A percentile compares a stretch with the other conserved stretches of the same genome.
Conservation (phyloP, 2,113 vertebrate species). For the Vombatus ursinus region DNA sequence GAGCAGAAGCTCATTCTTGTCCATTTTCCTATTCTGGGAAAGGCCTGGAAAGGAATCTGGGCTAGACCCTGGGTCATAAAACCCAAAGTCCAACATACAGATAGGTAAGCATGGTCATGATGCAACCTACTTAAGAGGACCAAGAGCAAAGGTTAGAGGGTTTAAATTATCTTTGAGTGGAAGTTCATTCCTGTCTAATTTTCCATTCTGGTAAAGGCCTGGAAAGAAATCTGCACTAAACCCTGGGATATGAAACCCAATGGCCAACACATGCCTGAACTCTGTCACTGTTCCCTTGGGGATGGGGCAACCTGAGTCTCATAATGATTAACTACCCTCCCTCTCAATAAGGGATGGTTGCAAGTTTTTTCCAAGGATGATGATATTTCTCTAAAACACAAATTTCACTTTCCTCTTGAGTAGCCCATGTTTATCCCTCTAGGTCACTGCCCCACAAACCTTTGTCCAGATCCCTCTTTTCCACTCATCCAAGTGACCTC, state of each 20-base stretch:
- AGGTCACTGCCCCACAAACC: not conserved
- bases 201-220: not conserved
- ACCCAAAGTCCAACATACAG: not conserved
- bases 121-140: not conserved
- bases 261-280: not conserved
- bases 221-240: not conserved
- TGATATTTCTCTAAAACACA: not conserved
- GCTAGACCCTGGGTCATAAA: conserved; percentile 5
- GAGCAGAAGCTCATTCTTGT: not conserved
- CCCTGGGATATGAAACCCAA: conserved; percentile 17
- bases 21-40: conserved; percentile 2
- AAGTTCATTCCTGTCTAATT: conserved; percentile 15
- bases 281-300: not conserved
- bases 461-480: conserved; percentile 1
- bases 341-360: not conserved
- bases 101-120: too few species aligned
- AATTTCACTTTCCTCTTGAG: not conserved
- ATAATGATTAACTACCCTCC: conserved; percentile 9
- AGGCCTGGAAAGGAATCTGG: not conserved
- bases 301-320: not conserved
- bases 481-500: not conserved
- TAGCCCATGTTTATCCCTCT: not conserved
- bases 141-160: not conserved
- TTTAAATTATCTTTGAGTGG: not conserved
- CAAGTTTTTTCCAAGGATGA: not conserved